These are phyloP conservation scores for Corydoras maculifer DNA, from an alignment of 2,113 vertebrate species.

Conservation along the genomic window DNA sequence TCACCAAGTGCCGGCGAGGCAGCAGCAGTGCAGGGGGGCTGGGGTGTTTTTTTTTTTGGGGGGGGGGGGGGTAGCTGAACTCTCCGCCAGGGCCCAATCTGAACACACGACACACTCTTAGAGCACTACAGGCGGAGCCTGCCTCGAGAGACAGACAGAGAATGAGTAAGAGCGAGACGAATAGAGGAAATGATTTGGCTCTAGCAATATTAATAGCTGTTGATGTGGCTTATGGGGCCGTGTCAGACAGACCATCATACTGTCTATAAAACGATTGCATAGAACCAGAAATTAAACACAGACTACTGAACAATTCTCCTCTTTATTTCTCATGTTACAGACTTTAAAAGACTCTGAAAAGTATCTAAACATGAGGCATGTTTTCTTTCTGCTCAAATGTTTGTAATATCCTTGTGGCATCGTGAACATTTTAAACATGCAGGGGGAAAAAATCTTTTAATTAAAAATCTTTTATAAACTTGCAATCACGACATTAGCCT, in stretches of 20 bases:
- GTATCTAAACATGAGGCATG: too few species aligned
- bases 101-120: slow-evolving; percentile 46
- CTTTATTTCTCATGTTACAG: too few species aligned
- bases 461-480: background rate
- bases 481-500: background rate
- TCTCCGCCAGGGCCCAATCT: slow-evolving; percentile 48
- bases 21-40: slow-evolving; percentile 14
- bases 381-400: too few species aligned
- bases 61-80: slow-evolving; percentile 31
- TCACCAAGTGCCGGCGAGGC: slow-evolving; percentile 24
- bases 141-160: slow-evolving; percentile 14
- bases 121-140: slow-evolving; percentile 47
- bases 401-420: too few species aligned
- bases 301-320: background rate
- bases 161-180: slow-evolving; percentile 12
- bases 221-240: slow-evolving; percentile 29
- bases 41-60: background rate
- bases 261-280: too few species aligned
- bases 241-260: slow-evolving; percentile 1
- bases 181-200: slow-evolving; percentile 27
- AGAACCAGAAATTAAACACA: background rate
- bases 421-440: too few species aligned
- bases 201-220: slow-evolving; percentile 32
- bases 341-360: too few species aligned
- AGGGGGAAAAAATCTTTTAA: too few species aligned